Conservation (phyloP, 2,797 vertebrate species). For the Myotis planiceps region DNA sequence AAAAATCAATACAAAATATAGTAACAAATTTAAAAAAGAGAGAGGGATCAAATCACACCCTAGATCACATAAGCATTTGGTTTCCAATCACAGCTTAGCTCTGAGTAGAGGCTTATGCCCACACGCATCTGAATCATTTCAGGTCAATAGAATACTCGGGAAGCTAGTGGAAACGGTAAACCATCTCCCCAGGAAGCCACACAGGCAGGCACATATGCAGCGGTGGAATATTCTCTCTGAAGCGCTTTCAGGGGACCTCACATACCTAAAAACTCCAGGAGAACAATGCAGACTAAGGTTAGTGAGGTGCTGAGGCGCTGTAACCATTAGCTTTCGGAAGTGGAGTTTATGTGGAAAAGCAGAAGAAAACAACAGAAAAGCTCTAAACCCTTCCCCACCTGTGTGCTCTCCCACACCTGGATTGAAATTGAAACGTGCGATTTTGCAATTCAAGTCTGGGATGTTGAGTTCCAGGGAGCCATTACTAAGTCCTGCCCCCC, state of each 20-base stretch:
- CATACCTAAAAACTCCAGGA: not conserved
- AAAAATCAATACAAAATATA: no score
- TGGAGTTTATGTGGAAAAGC: not conserved
- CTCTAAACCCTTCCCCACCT: not conserved
- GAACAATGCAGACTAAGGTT: not conserved
- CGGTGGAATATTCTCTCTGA: not conserved
- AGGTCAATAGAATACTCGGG: not conserved
- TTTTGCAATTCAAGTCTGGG: not conserved
- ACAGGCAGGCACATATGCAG: not conserved
- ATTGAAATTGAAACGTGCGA: not conserved
- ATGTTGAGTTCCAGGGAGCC: not conserved
- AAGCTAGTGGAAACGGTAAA: not conserved
- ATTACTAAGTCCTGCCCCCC: not conserved
- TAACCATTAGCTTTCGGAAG: not conserved
- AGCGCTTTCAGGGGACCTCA: not conserved
- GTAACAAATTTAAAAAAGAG: no score
- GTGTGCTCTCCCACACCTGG: accelerated
- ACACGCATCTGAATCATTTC: not conserved
- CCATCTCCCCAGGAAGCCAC: not conserved
- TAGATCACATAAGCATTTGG: not conserved
- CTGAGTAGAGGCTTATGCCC: not conserved
- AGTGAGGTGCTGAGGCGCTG: not conserved
- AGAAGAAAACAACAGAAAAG: not conserved
- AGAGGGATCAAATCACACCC: not conserved
- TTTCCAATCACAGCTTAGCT: not conserved